Base-by-base conservation (phyloP, 53 echinoderm and acorn worm genomes). In the Holothuria leucospilota region DNA sequence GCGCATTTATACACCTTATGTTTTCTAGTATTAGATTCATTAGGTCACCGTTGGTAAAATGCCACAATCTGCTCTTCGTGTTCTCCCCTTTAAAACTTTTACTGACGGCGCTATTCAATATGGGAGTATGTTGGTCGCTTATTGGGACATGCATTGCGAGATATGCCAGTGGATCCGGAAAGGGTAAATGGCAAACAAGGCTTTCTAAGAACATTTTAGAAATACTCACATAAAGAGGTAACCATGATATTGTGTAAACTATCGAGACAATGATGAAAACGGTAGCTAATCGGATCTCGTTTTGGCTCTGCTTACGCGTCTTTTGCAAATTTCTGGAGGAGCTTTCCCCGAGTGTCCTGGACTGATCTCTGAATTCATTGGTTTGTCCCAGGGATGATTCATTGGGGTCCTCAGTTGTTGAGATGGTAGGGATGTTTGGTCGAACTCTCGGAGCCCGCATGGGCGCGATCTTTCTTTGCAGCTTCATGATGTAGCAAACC, bases 151-250 rank as follows among this genome's bases (percentile, higher is more conserved):
- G 46, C 8, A 7, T 46, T 46, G 46, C 8, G 46, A 46, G 11
- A 8, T 11, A 46, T 46, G 46, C 11, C 11, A 46, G 2, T 46
- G 6, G 46, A 46, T 46, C 4, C 11, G 8, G 34, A 34, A 34
- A 34, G 2, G 46, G 8, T 46, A 46, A 46, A 34, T 34, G n/a
- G n/a, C n/a, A 40, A 40, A 40, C 7, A 5, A 7, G 7, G 7
- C 52, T 52, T 52, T 13, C 52, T 52, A 5, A 24, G 8, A 63
- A 63, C 10, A n/a, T n/a, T 30, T 29, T 9, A 30, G 18, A 52
- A 52, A 52, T 39, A 92, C 92, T 92, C 59, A 92, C 93, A 39
- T 92, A 92, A 51, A 87, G 86, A 3, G 93, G 93, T 29, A 92
- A 14, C 93, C 93, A 92, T 6, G 93, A 92, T 13, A 92, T 61